Conservation (phyloP, 2,797 vertebrate genomes). For the Sylvilagus floridanus region DNA sequence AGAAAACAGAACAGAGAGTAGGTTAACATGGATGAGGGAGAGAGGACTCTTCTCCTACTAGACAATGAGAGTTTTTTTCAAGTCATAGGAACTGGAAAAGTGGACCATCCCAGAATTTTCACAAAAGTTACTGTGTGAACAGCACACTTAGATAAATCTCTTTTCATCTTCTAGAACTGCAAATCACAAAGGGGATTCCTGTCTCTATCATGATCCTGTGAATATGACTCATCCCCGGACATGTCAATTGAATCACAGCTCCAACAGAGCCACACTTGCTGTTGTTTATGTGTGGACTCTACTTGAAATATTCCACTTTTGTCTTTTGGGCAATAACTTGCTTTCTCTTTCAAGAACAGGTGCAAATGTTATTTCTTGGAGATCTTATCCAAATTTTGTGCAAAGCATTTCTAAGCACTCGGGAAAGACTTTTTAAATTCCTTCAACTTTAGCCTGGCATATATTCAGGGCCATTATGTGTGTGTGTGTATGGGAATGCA, state of each 20-base stretch:
- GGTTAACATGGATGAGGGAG: accelerated
- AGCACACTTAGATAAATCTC: neutral
- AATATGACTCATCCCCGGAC: neutral
- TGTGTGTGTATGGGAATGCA: no score
- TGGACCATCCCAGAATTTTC: neutral
- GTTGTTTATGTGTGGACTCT: neutral
- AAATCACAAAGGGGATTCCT: neutral
- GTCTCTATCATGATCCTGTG: neutral
- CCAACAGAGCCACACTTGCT: neutral
- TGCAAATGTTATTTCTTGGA: neutral
- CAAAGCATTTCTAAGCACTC: neutral
- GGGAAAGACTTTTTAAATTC: neutral
- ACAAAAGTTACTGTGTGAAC: neutral
- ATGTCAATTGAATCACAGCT: no score
- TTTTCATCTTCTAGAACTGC: neutral
- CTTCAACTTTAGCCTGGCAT: neutral
- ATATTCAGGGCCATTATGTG: neutral
- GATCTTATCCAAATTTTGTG: neutral
- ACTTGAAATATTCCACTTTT: neutral
- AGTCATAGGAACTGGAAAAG: neutral
- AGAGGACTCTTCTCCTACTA: neutral
- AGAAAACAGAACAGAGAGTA: neutral
- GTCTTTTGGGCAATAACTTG: neutral
- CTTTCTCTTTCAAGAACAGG: neutral
- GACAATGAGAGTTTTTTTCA: neutral